A percentile compares a stretch with the other conserved stretches of the same genome.
phyloP scores from a whole-genome alignment of 2,797 vertebrate species.

The Melanotaenia nigrans region DNA sequence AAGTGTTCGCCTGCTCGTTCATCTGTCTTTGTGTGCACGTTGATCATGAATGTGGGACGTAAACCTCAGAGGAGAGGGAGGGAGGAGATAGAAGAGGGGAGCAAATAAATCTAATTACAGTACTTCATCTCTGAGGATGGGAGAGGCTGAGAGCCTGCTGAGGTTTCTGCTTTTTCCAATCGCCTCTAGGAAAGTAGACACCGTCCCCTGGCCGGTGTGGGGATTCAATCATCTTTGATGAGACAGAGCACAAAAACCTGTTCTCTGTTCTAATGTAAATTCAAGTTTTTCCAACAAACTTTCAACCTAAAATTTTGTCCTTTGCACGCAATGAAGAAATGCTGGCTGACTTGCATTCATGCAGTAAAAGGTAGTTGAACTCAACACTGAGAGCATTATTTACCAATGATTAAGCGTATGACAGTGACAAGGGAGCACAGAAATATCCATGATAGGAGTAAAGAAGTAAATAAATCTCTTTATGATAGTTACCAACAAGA shows the following conservation, averaged over 20 bases:
- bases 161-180: conserved; percentile 57
- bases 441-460: conserved; percentile 5
- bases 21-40: conserved; percentile 38
- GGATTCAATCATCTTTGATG: conserved; percentile 48
- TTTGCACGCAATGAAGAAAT: conserved; percentile 10
- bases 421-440: conserved; percentile 47
- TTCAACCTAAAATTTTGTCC: conserved; percentile 11
- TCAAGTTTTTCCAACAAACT: conserved; percentile 20
- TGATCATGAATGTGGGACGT: conserved; percentile 38
- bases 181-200: conserved; percentile 38
- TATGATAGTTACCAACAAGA: conserved; percentile 25
- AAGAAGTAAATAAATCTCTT: conserved; percentile 14
- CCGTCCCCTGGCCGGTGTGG: conserved; percentile 24
- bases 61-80: conserved; percentile 40
- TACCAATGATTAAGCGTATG: conserved; percentile 50
- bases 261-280: conserved; percentile 21
- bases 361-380: conserved; percentile 1
- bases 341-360: background rate
- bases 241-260: conserved; percentile 38
- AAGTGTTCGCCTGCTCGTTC: conserved; percentile 15
- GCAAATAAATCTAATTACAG: conserved; percentile 70
- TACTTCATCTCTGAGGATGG: conserved; percentile 52
- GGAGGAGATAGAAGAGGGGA: background rate
- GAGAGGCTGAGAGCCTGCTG: conserved; percentile 58
- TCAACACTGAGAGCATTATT: conserved; percentile 48